Conservation (phyloP, 2,888 invertebrate genomes). For the Nezara viridula region DNA sequence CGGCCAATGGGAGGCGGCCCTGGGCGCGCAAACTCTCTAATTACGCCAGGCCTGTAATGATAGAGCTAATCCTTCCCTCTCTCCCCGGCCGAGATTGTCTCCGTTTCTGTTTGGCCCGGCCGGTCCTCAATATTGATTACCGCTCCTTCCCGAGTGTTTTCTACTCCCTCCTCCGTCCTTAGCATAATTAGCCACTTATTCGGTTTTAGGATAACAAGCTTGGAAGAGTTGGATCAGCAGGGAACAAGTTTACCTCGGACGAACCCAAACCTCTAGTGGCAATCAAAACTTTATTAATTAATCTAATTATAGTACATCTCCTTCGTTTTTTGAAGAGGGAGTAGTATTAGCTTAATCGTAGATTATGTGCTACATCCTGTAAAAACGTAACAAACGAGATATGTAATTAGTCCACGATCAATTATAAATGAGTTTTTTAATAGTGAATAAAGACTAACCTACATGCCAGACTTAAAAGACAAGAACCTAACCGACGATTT, state of each 20-base stretch:
- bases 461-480: no score
- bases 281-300: constrained; percentile 11
- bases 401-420: no score
- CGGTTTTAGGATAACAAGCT: constrained; percentile 27
- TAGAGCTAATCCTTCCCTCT: not conserved
- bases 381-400: no score
- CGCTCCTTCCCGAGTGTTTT: constrained; percentile 25
- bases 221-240: not conserved
- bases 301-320: not conserved
- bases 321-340: not conserved
- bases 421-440: no score
- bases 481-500: no score
- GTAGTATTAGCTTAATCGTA: not conserved
- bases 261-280: not conserved
- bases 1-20: constrained; percentile 37
- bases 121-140: constrained; percentile 36
- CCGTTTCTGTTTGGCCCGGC: constrained; percentile 13
- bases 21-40: constrained; percentile 57
- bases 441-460: no score
- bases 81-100: not conserved
- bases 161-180: not conserved
- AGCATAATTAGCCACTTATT: constrained; percentile 48
- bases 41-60: constrained; percentile 51
- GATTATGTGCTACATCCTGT: not conserved
- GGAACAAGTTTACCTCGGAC: not conserved